Base-by-base conservation (phyloP, 2,888 invertebrate species). In the Leptinotarsa peninsularis region DNA sequence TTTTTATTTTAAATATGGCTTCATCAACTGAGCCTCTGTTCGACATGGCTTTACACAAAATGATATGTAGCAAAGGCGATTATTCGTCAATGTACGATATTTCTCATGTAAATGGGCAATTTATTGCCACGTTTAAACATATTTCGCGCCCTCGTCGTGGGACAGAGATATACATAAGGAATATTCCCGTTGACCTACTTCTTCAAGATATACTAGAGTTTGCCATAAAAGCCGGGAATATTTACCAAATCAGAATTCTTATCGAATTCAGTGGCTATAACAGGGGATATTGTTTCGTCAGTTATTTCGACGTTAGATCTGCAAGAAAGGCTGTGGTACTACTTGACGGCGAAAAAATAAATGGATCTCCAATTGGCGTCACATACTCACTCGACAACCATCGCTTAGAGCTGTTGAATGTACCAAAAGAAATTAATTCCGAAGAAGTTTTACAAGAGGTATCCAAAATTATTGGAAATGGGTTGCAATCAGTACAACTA, bases 351-450 rank as follows among this genome's bases (percentile, higher is more conserved):
- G 91, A 88, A 81, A 92, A 93, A 85, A 92, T 96, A 43, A 88
- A 93, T 56, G 91, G 91, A 10, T 89, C 91, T 67, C 88, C 88
- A 67, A 91, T 96, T 21, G 94, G 93, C 2, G 95, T 95, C 4
- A 93, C 93, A 0, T 92, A 91, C 80, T 94, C 94, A 4, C 92
- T 94, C 1, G 95, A 96, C 85, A 96, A 96, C 87, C 93, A 94
- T 83, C 90, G 94, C 0, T 89, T 96, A 0, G 94, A 82, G 58
- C 54, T 79, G 52, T 52, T 58, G 4, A 71, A 74, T 15, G 50
- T 79, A 21, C 73, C 76, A 1, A 73, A 43, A 52, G 67, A 67
- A 15, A 50, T 73, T 43, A 63, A 63, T 13, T 67, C 68, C 10
- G n/a, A 67, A 3, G 67, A 81, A 17, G 66, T 79, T 17, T 71